Percentiles rank a stretch among this genome's conserved stretches.
Evolutionary conservation across 2,113 vertebrate genomes (phyloP).

Genomic region (Pristiophorus japonicus): DNA sequence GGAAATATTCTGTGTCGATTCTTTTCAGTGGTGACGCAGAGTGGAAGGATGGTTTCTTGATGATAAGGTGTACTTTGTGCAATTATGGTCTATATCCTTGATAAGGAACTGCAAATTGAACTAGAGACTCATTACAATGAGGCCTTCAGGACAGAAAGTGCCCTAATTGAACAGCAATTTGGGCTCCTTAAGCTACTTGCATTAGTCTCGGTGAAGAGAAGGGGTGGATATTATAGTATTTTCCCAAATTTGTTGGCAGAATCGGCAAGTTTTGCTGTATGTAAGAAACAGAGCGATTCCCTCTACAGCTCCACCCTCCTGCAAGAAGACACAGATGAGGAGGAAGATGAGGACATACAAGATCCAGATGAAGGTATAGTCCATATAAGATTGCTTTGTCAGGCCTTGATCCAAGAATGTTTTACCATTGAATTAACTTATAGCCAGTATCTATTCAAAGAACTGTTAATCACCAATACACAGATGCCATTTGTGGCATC

Average conservation of each 20-base stretch:
- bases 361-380: not conserved
- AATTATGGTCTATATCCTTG: not conserved
- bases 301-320: not conserved
- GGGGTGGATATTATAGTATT: not conserved
- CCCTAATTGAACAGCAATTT: not conserved
- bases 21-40: not conserved
- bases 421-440: not conserved
- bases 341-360: not conserved
- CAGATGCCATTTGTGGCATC: not conserved
- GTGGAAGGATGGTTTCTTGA: not conserved
- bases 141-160: not conserved
- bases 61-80: not conserved
- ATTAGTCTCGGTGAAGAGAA: not conserved
- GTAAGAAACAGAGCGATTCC: not conserved
- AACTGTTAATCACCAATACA: not conserved
- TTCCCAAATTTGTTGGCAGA: not conserved
- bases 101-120: not conserved
- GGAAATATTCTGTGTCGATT: not conserved
- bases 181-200: not conserved
- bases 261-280: not conserved
- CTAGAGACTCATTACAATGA: not conserved
- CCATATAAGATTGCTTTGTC: not conserved
- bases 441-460: not conserved
- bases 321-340: not conserved
- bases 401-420: not conserved